Conservation (phyloP, 2,113 vertebrate genomes). For the Colinus virginianus region DNA sequence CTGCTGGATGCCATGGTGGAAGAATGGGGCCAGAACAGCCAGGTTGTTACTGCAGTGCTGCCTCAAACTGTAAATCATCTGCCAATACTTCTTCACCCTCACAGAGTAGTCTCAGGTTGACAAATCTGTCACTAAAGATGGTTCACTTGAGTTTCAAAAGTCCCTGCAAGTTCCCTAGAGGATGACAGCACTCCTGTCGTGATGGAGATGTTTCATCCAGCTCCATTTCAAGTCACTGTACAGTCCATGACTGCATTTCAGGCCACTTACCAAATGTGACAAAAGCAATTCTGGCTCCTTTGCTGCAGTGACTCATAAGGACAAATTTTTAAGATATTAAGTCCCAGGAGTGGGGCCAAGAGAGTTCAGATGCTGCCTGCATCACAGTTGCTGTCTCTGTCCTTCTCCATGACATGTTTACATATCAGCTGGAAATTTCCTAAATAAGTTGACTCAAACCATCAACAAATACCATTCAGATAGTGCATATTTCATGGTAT, state of each 20-base stretch:
- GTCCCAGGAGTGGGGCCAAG: constrained; percentile 20
- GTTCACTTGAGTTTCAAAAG: neutral
- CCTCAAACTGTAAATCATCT: neutral
- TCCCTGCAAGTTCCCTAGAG: neutral
- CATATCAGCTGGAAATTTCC: neutral
- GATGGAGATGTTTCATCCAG: neutral
- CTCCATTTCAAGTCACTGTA: neutral
- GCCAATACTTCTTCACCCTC: neutral
- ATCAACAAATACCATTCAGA: neutral
- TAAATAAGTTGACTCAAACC: neutral
- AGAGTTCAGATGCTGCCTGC: neutral
- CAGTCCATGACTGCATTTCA: neutral
- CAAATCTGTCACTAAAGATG: neutral
- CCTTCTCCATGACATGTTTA: neutral
- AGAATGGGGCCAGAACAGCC: neutral
- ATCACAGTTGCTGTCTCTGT: neutral
- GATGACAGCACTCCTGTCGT: accelerated
- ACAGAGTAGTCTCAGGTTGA: neutral
- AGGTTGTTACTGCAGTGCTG: neutral
- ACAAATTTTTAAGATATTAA: constrained; percentile 55
- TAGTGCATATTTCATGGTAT: neutral
- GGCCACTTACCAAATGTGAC: constrained; percentile 20
- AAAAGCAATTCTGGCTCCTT: constrained; percentile 18
- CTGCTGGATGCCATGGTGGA: neutral
- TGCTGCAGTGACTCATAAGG: constrained; percentile 36